Base-by-base conservation (phyloP, 2,888 invertebrate species). In the Cheiracanthium punctorium region DNA sequence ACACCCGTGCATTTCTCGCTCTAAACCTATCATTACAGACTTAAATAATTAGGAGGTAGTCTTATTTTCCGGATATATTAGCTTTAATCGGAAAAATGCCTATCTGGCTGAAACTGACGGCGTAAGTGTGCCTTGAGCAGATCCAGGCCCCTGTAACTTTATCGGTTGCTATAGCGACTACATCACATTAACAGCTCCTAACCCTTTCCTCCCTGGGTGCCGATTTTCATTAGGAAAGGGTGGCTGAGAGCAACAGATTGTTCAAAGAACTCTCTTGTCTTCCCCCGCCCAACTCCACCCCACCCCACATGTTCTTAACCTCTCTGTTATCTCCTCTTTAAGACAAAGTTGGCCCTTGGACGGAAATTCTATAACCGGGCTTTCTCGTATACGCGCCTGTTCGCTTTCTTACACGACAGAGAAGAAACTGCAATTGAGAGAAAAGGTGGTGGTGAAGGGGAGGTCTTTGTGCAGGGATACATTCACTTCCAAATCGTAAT, bases 81-180 rank as follows among this genome's bases (percentile, higher is more conserved):
- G 58, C 67, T 72, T 67, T 67, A 80, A 80, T 65, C 71, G 71
- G 80, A 71, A 80, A 37, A 80, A 80, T 72, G 58, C 58, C 72
- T 73, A 58, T 48, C 28, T 65, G 33, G 33, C 69, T 70, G 48
- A 70, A 77, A 77, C 52, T 30, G 77, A 76, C 48, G 69, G 71
- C 24, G 20, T 70, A 58, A 33, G 24, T 72, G 64, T 71, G 41
- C 33, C 41, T 80, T 72, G 29, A 80, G 71, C 80, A 37, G 71
- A 80, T 72, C 58, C 72, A 71, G 64, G n/a, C 64, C 41, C n/a
- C 58, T 64, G 80, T 12, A 72, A 80, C 80, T 72, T 72, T 64
- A 80, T 80, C 80, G 72, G 80, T 80, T 72, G 41, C 80, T 41
- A 80, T 71, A 41, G 30, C 80, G 32, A 80, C 80, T 41, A 69